Evolutionary conservation across 2,113 vertebrate genomes (phyloP), one percentile per base, ranked within the genome.

Genomic region (Eurypyga helias): DNA sequence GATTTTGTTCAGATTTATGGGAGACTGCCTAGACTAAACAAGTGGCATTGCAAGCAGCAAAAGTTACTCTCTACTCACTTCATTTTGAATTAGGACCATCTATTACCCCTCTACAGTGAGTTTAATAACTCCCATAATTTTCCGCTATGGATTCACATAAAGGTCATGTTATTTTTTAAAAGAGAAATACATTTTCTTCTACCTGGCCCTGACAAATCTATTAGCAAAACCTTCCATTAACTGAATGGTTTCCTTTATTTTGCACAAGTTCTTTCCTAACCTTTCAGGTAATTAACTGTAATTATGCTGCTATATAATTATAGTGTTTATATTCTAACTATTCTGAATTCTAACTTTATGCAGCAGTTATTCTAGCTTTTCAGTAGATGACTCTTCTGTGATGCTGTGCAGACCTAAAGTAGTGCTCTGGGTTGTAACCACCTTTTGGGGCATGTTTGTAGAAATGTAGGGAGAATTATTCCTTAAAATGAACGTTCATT

Each of bases 91-190:
- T 89, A 96, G 73, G 93, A 67, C 67, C 60, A 78, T 92, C 75
- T 85, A 24, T 97, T 91, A 73, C 17, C 28, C 49, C 64, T 79
- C 84, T 67, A 38, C 34, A 31, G 61, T 51, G 91, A 91, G 34
- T 89, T 96, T 94, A 96, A 66, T 93, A 94, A 97, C 54, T 65
- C 65, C 43, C 17, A 45, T 93, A 81, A 75, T 96, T 97, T 97
- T 93, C 96, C 17, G 31, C 94, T 91, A 21, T 52, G 83, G 96
- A 91, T 81, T 95, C 62, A 33, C 31, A 69, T 34, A 90, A 93
- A 96, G n/a, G 83, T 24, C 80, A 46, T 28, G 51, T 69, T 90
- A 62, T 90, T 97, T 97, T 95, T 89, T 12, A 55, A 90, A 91
- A 92, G 70, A 87, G 31, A 90, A 95, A 70, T 60, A 54, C 29